These are phyloP conservation scores for Anthopleura sola DNA, from an alignment of 64 coral and sea anemone species.

Conservation along the genomic window DNA sequence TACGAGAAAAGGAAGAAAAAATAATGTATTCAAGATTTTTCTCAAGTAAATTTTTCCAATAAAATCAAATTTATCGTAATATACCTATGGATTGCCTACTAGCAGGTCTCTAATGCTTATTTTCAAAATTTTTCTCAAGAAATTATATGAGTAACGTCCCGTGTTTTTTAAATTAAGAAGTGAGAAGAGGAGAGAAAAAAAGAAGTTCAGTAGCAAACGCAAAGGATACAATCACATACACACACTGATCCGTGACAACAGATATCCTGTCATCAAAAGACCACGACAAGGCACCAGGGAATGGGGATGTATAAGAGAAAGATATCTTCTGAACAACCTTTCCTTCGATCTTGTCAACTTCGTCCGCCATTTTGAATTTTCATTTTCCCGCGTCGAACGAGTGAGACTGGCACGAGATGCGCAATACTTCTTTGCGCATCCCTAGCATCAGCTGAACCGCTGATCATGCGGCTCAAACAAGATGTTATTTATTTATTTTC, in stretches of 20 bases:
- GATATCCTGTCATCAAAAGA: conserved; percentile 28
- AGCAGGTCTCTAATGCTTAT: neutral
- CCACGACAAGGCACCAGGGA: conserved; percentile 2
- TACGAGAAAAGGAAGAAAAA: neutral
- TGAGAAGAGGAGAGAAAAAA: too few species aligned
- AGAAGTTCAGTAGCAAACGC: neutral
- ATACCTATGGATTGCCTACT: too few species aligned
- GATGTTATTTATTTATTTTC: neutral
- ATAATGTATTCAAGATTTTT: neutral
- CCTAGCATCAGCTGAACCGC: neutral
- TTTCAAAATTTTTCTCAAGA: neutral
- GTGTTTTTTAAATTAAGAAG: too few species aligned
- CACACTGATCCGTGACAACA: conserved; percentile 15
- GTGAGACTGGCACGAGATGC: neutral
- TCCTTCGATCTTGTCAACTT: neutral
- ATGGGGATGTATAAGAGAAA: neutral
- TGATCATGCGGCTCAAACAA: neutral
- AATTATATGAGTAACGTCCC: neutral
- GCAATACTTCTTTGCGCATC: neutral
- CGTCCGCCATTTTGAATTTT: conserved; percentile 33
- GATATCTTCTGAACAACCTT: neutral
- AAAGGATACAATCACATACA: conserved; percentile 32
- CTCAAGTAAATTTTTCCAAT: neutral
- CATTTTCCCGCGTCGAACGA: conserved; percentile 1
- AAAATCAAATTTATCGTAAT: too few species aligned